phyloP scores from a whole-genome alignment of 23 tunicate species.

The Phallusia fumigata region DNA sequence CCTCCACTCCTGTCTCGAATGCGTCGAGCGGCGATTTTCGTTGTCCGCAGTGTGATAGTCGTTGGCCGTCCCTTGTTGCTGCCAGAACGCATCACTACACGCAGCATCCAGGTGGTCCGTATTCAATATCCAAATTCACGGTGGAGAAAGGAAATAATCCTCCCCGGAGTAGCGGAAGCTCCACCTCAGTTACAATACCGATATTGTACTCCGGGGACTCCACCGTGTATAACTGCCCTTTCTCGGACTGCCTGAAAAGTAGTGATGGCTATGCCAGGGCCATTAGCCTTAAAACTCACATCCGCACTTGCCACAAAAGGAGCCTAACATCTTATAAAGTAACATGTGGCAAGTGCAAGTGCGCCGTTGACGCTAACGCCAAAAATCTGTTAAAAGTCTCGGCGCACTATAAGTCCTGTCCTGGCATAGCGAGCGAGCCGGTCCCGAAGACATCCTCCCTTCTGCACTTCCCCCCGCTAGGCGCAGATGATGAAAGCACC shows the following conservation, averaged over 20 bases:
- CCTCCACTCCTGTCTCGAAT: neutral
- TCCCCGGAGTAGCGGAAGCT: constrained; percentile 2
- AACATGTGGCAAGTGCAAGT: constrained; percentile 3
- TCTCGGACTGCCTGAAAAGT: constrained; percentile 10
- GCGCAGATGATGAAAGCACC: neutral
- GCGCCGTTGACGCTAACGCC: neutral
- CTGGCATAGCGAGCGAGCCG: constrained; percentile 7
- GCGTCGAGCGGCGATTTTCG: neutral
- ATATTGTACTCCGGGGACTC: neutral
- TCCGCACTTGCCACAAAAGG: constrained; percentile 3
- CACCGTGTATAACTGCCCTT: neutral
- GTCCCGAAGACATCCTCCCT: neutral
- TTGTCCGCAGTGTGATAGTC: neutral
- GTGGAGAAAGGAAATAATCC: neutral
- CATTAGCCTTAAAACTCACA: neutral
- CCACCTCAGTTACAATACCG: neutral
- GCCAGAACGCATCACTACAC: constrained; percentile 10
- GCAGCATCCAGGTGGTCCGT: constrained; percentile 13
- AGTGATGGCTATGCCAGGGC: constrained; percentile 14
- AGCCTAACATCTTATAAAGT: neutral
- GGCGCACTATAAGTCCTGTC: constrained; percentile 8
- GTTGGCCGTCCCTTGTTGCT: constrained; percentile 10
- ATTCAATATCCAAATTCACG: neutral
- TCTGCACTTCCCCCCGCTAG: constrained; percentile 5
- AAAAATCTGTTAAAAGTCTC: neutral